A percentile compares a stretch with the other conserved stretches of the same genome.
Evolutionary conservation across 2,888 invertebrate genomes (phyloP).

Genomic region (Melipona beecheii): DNA sequence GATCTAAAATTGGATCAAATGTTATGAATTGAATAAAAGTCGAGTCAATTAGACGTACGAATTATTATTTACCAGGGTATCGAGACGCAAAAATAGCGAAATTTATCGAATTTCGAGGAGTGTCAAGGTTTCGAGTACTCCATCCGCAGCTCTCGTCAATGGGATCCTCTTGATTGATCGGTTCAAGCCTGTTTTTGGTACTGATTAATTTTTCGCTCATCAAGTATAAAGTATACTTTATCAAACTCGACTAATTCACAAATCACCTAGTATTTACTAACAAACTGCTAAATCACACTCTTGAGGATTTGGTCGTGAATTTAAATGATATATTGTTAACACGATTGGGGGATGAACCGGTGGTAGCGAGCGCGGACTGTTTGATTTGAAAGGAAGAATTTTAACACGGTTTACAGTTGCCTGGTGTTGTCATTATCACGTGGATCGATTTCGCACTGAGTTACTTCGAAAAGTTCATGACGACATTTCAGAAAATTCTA

Average conservation of each 20-base stretch:
- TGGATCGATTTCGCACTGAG: not conserved
- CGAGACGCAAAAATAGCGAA: not conserved
- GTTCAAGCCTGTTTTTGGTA: not conserved
- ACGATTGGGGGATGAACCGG: not conserved
- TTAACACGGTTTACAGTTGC: too few relatives aligned
- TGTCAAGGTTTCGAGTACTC: not conserved
- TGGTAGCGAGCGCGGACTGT: not conserved
- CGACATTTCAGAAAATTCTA: not conserved
- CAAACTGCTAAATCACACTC: not conserved
- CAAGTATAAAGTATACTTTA: not conserved
- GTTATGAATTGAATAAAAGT: too few relatives aligned
- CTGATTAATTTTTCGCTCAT: not conserved
- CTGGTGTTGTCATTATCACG: not conserved
- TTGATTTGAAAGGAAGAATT: not conserved
- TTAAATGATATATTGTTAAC: not conserved
- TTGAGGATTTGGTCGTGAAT: not conserved
- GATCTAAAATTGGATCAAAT: too few relatives aligned
- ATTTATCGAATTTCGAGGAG: not conserved
- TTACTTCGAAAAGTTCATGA: not conserved
- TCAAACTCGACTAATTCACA: not conserved
- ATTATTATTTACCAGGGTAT: accelerated
- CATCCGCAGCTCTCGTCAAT: too few relatives aligned
- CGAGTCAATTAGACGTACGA: not conserved
- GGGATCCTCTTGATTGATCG: slow-evolving; percentile 4
- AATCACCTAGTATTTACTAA: not conserved